Percentiles rank a stretch among this genome's conserved stretches.
Conservation (phyloP, 2,113 vertebrate genomes). For the Plotosus lineatus region DNA sequence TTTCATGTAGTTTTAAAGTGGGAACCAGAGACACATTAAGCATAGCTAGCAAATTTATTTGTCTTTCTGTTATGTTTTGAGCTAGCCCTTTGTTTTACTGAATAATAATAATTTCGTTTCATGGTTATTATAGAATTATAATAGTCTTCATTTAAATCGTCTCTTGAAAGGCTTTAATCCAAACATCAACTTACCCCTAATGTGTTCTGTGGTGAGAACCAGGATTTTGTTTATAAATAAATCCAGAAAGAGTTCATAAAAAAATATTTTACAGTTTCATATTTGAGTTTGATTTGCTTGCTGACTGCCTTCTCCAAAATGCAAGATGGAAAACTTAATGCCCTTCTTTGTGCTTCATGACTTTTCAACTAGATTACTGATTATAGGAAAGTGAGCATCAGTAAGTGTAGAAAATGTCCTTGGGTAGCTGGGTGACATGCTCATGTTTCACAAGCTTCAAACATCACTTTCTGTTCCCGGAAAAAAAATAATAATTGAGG, state of each 20-base stretch:
- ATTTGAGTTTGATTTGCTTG: not conserved
- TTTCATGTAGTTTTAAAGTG: not conserved
- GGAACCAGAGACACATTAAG: not conserved
- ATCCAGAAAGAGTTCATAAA: not conserved
- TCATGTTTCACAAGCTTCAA: conserved; percentile 33
- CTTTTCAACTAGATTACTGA: conserved; percentile 46
- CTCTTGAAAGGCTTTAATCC: not conserved
- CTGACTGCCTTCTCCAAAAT: conserved; percentile 33
- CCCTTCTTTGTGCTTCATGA: conserved; percentile 37
- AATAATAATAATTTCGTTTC: not conserved
- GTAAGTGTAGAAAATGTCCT: conserved; percentile 15
- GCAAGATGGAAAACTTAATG: conserved; percentile 20
- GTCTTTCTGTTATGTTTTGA: not conserved
- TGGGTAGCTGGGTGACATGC: conserved; percentile 15
- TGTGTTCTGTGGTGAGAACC: not conserved
- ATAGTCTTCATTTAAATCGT: not conserved
- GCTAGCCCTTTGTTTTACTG: not conserved
- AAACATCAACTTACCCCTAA: not conserved
- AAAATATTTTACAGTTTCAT: not conserved
- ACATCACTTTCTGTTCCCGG: not conserved
- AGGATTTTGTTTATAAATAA: not conserved
- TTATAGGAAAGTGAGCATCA: conserved; percentile 41
- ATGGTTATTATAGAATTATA: too few relatives aligned
- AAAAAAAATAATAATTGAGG: too few relatives aligned
- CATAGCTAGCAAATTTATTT: not conserved